phyloP scores from a whole-genome alignment of 2,888 invertebrate genomes.

The Leptothorax acervorum region DNA sequence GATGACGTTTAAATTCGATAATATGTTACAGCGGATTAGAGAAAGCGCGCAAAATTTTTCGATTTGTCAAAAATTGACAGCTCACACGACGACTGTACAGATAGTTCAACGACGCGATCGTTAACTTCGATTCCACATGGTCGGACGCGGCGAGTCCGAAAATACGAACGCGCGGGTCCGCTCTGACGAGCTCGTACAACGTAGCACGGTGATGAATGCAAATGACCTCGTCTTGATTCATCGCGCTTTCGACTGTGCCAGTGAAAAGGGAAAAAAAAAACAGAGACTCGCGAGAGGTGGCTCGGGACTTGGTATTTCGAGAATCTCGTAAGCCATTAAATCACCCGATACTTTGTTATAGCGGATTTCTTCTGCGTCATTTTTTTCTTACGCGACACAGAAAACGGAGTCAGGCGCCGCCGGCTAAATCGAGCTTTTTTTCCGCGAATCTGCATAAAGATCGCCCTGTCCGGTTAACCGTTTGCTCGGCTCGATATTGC shows the following conservation, averaged over 20 bases:
- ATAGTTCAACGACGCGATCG: constrained; percentile 11
- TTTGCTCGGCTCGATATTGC: constrained; percentile 38
- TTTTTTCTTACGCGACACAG: constrained; percentile 26
- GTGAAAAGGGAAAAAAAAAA: neutral
- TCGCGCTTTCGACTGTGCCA: constrained; percentile 26
- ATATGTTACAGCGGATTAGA: neutral
- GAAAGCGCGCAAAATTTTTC: neutral
- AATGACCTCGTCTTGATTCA: constrained; percentile 50
- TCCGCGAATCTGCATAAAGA: constrained; percentile 48
- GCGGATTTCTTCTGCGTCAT: constrained; percentile 9
- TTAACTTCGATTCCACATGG: constrained; percentile 11
- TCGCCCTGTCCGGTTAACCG: constrained; percentile 18
- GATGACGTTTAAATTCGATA: constrained; percentile 17
- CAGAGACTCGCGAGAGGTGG: constrained; percentile 6
- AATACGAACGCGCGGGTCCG: constrained; percentile 28
- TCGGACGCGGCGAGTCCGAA: neutral
- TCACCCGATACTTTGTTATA: constrained; percentile 41
- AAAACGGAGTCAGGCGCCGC: constrained; percentile 21
- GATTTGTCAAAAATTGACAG: constrained; percentile 20
- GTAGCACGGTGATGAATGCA: constrained; percentile 39
- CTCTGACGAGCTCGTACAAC: constrained; percentile 18
- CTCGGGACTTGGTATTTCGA: constrained; percentile 32
- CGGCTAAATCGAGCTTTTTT: constrained; percentile 43
- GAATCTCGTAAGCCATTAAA: constrained; percentile 47
- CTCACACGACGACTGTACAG: neutral